Evolutionary conservation across 2,888 invertebrate species (phyloP).

Genomic region (Xanthia togata): DNA sequence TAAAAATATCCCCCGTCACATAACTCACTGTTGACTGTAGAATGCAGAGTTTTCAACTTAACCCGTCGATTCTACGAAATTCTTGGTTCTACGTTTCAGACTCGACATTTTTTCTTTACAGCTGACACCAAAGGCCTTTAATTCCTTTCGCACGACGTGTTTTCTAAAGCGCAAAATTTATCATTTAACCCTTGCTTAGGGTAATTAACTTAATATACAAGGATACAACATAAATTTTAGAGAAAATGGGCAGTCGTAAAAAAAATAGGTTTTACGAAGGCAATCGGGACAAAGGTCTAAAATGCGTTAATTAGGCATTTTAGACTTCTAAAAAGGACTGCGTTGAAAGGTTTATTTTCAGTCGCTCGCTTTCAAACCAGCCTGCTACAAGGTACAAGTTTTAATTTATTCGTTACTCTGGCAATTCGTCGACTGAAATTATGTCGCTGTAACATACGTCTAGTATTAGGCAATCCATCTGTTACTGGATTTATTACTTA

Average conservation of each 20-base stretch:
- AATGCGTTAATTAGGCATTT: constrained; percentile 59
- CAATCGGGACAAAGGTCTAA: constrained; percentile 56
- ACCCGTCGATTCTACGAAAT: constrained; percentile 41
- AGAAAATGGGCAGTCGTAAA: constrained; percentile 68
- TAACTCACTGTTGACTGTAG: neutral
- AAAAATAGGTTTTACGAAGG: constrained; percentile 69
- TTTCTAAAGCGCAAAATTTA: constrained; percentile 83
- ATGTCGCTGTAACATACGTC: constrained; percentile 19
- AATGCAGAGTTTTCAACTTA: neutral
- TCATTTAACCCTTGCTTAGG: constrained; percentile 80
- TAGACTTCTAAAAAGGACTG: constrained; percentile 40
- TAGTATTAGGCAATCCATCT: constrained; percentile 14
- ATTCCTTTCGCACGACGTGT: constrained; percentile 80
- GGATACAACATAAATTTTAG: constrained; percentile 67
- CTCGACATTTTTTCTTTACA: constrained; percentile 76
- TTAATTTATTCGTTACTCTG: constrained; percentile 50
- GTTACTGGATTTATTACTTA: constrained; percentile 20
- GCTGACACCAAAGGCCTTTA: constrained; percentile 78
- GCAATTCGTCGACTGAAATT: constrained; percentile 26
- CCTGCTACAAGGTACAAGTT: constrained; percentile 32
- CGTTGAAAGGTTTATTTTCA: constrained; percentile 37
- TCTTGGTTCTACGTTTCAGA: constrained; percentile 57
- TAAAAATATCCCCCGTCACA: too few relatives aligned
- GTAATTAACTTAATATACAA: constrained; percentile 82
- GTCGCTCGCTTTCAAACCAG: constrained; percentile 18